Conservation (phyloP, 23 tunicate species). For the Corella eumyota region DNA sequence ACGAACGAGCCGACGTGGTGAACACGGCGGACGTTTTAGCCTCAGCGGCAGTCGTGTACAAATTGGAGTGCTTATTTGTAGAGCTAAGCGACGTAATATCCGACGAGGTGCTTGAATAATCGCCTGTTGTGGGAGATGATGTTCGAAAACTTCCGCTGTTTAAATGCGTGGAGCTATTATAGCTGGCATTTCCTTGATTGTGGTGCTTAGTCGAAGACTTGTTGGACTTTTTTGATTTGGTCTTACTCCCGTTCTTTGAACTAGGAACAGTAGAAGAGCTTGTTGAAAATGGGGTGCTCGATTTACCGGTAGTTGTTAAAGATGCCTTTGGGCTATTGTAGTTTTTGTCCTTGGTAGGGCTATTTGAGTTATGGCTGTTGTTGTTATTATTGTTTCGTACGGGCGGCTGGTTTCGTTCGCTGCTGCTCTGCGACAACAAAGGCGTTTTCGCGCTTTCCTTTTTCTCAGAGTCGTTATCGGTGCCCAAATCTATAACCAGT, state of each 20-base stretch:
- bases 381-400: conserved; percentile 30
- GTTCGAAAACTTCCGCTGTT: conserved; percentile 4
- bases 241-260: conserved; percentile 1
- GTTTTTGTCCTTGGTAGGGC: not conserved
- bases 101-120: too few species aligned
- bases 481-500: conserved; percentile 24
- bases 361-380: conserved; percentile 22
- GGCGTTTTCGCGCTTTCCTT: not conserved
- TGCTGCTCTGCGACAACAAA: too few species aligned
- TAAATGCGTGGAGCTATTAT: not conserved
- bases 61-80: too few species aligned
- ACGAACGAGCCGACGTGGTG: not conserved
- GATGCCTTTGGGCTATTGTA: not conserved
- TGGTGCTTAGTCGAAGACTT: conserved; percentile 16
- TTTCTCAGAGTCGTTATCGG: conserved; percentile 24
- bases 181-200: not conserved
- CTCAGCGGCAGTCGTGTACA: not conserved
- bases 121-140: conserved; percentile 2
- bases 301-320: not conserved
- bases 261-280: conserved; percentile 2
- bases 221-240: conserved; percentile 5
- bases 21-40: not conserved
- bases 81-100: too few species aligned
- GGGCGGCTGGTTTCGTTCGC: too few species aligned
- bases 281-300: not conserved